These are phyloP conservation scores for Pica pica DNA, from an alignment of 2,113 vertebrate species.

Conservation along the genomic window DNA sequence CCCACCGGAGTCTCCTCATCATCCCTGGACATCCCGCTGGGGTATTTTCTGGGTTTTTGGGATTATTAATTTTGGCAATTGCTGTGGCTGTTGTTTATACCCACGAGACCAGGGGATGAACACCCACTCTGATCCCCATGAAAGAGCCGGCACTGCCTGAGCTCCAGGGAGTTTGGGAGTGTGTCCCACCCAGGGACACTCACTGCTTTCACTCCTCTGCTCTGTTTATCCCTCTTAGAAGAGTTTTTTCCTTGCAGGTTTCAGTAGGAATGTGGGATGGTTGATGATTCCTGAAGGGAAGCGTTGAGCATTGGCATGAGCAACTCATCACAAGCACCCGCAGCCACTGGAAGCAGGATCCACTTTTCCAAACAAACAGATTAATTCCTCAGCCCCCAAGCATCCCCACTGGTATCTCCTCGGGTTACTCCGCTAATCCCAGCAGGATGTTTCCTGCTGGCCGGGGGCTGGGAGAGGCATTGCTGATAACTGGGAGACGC, in stretches of 20 bases:
- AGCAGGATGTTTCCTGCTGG: background rate
- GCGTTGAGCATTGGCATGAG: fast-evolving
- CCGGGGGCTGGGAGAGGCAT: fast-evolving
- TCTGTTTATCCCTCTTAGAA: background rate
- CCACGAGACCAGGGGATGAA: fast-evolving
- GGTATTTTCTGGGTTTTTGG: background rate
- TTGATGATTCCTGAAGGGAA: background rate
- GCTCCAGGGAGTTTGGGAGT: background rate
- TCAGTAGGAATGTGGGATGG: fast-evolving
- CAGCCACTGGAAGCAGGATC: background rate
- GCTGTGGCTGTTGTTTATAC: background rate
- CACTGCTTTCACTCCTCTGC: background rate
- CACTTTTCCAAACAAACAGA: background rate
- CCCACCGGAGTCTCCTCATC: fast-evolving
- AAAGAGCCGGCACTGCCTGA: background rate
- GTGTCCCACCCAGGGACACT: background rate
- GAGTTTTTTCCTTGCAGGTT: background rate
- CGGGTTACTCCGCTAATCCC: background rate
- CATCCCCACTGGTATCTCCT: background rate
- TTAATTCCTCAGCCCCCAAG: background rate
- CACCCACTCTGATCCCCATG: fast-evolving
- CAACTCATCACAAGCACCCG: fast-evolving
- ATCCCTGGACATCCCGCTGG: fast-evolving
- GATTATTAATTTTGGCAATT: background rate
- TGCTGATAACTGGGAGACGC: background rate